Evolutionary conservation across 1,140 invertebrate species (phyloP), one percentile per base, ranked within the genome.

Genomic region (Brachionus plicatilis): DNA sequence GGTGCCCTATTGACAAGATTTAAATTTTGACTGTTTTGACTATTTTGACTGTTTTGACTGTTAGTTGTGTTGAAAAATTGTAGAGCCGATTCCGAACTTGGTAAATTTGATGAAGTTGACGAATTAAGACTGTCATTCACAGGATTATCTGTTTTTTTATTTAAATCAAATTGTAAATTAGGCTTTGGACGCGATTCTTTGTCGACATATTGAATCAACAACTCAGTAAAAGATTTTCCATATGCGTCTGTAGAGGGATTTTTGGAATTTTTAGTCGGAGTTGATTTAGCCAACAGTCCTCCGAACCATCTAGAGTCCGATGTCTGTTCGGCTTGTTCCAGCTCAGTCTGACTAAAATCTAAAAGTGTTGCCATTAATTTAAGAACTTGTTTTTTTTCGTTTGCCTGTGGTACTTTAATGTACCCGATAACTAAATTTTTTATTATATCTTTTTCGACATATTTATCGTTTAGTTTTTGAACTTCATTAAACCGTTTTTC

Each of bases 121-220:
- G 76, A 56, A 33, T 80, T 80, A 17, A 60, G 24, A 11, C 76
- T 80, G 20, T 60, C 53, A 43, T 82, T 68, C 27, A 82, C 27
- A 27, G 68, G 68, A 72, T 17, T 68, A 47, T 82, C 79, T 43
- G 79, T 82, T 47, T 82, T 82, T 82, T 82, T 82, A 11, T 68
- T 68, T 11, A 65, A 47, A 45, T 82, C 79, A 27, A 65, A 82
- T 60, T 68, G 79, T 56, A 83, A 83, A 70, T 68, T 83, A 20
- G 20, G 65, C 43, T 47, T 50, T 53, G 82, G 82, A 17, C 43
- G 82, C 27, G 82, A 83, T 72, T 83, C 60, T 70, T n/a, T 56
- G n/a, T 83, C 82, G 11, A 83, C 82, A 70, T 83, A 83, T 70
- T 83, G 82, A 72, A 83, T 83, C 29, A 83, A 56, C 12, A 83